Evolutionary conservation across 2,113 vertebrate species (phyloP).

Genomic region (Talpa occidentalis): DNA sequence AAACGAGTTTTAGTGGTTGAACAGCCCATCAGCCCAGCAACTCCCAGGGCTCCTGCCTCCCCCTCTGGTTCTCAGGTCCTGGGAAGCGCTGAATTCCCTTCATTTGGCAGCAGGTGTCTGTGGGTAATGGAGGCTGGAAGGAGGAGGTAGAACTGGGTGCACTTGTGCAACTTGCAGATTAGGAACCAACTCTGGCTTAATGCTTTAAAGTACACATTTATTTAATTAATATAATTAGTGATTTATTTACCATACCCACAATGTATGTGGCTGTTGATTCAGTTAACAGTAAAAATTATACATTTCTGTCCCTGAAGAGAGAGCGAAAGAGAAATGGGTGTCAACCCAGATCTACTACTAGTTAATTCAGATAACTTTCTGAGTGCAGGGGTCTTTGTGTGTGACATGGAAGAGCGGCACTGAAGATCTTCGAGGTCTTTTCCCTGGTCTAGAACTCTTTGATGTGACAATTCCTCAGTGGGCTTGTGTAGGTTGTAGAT

Average conservation of each 20-base stretch:
- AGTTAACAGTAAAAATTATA: neutral
- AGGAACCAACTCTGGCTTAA: neutral
- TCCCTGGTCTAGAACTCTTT: slow-evolving; percentile 14
- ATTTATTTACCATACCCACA: neutral
- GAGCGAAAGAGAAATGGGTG: neutral
- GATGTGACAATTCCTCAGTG: neutral
- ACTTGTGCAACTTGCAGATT: neutral
- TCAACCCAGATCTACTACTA: neutral
- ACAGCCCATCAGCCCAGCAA: accelerated
- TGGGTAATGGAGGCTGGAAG: neutral
- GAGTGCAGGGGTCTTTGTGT: neutral
- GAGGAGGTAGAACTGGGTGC: neutral
- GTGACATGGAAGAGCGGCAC: neutral
- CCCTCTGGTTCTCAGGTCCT: neutral
- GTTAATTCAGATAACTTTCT: neutral
- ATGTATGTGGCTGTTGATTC: neutral
- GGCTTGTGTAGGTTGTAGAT: neutral
- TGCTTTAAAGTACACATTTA: neutral
- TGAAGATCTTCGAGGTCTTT: neutral
- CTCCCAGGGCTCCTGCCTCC: neutral
- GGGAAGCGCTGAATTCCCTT: neutral
- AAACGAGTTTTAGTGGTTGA: neutral
- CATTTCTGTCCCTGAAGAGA: neutral
- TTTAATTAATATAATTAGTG: neutral
- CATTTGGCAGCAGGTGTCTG: too few relatives aligned